Conservation (phyloP, 1,140 invertebrate genomes). For the Drosophila micromelanica region DNA sequence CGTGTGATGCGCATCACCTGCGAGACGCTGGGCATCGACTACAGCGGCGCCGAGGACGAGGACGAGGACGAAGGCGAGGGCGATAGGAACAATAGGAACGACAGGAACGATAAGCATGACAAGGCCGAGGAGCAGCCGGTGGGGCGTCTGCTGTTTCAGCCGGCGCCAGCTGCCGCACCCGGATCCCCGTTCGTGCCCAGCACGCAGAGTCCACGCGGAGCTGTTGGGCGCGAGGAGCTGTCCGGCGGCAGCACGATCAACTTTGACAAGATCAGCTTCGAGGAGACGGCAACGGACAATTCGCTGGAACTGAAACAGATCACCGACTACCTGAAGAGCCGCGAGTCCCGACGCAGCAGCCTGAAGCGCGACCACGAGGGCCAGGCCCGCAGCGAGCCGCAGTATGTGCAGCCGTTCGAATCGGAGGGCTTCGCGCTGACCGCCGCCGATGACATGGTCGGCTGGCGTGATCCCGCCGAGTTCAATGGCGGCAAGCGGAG, state of each 20-base stretch:
- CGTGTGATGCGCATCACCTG: conserved; percentile 75
- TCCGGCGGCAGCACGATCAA: conserved; percentile 62
- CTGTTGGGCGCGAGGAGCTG: background rate
- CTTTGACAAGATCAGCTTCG: conserved; percentile 81
- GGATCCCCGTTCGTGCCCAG: conserved; percentile 39
- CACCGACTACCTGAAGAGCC: conserved; percentile 70
- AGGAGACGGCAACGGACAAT: conserved; percentile 54
- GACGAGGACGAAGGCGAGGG: background rate
- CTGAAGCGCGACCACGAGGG: conserved; percentile 61
- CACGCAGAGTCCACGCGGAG: conserved; percentile 47
- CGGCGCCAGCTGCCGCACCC: conserved; percentile 7
- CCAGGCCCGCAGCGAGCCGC: conserved; percentile 52
- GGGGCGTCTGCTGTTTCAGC: conserved; percentile 39
- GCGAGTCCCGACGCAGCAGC: conserved; percentile 70
- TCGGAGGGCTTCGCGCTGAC: conserved; percentile 66
- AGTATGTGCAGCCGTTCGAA: conserved; percentile 77
- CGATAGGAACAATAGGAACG: too few relatives aligned
- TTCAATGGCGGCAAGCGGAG: conserved; percentile 57
- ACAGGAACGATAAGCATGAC: too few relatives aligned
- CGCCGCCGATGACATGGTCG: conserved; percentile 68
- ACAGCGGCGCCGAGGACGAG: conserved; percentile 22
- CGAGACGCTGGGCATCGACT: conserved; percentile 74
- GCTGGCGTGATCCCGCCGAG: conserved; percentile 78
- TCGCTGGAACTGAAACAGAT: conserved; percentile 73
- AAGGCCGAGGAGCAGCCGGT: conserved; percentile 2